Evolutionary conservation across 2,113 vertebrate species (phyloP).

Genomic region (Zootoca vivipara): DNA sequence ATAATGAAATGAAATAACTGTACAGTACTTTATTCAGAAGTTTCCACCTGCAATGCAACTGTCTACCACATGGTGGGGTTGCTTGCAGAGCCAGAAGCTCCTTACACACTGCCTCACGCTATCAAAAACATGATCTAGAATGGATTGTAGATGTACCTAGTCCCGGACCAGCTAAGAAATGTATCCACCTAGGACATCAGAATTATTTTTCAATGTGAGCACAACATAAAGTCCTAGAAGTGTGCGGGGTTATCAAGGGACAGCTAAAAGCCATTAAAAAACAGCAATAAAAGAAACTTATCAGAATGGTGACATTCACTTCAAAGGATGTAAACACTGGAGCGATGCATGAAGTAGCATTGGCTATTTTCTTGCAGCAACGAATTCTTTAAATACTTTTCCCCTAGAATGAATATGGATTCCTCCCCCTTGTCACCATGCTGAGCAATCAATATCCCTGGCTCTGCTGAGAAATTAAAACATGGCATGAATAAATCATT

Average conservation of each 20-base stretch:
- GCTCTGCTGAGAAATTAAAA: conserved; percentile 28
- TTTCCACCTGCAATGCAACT: too few relatives aligned
- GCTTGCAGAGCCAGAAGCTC: too few relatives aligned
- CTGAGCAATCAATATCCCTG: conserved; percentile 8
- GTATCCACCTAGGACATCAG: background rate
- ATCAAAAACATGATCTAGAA: too few relatives aligned
- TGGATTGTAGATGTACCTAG: background rate
- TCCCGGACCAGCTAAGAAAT: background rate
- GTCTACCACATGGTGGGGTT: too few relatives aligned
- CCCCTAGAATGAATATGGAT: conserved; percentile 18
- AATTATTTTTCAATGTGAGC: background rate
- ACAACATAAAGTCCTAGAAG: background rate
- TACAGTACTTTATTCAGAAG: too few relatives aligned
- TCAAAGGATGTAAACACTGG: background rate
- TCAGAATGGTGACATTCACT: background rate
- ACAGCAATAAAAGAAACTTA: background rate
- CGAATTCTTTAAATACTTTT: conserved; percentile 1
- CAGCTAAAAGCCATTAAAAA: background rate
- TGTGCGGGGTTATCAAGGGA: too few relatives aligned
- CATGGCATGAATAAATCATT: background rate
- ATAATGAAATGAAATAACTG: too few relatives aligned
- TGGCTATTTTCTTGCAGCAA: background rate
- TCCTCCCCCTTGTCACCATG: background rate
- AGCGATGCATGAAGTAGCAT: background rate
- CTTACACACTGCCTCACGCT: too few relatives aligned